phyloP scores from a whole-genome alignment of 2,888 invertebrate genomes.

The Nipponacmea schrenckii region DNA sequence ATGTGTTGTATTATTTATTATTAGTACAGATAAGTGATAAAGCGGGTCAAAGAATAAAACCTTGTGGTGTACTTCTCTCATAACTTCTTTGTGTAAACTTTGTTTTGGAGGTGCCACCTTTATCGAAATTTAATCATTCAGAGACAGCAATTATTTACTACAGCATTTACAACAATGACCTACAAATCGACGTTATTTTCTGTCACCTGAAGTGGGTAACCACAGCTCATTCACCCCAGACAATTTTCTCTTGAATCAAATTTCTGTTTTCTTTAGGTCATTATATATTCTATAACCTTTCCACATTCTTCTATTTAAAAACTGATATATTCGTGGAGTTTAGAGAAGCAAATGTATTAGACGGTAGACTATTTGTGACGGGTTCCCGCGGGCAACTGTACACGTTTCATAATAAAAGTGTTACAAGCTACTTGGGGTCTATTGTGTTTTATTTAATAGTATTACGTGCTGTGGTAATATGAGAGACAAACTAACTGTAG shows the following conservation, averaged over 20 bases:
- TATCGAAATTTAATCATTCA: too few relatives aligned
- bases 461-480: neutral
- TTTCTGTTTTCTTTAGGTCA: slow-evolving; percentile 4
- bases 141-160: too few relatives aligned
- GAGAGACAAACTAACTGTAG: neutral
- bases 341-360: neutral
- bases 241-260: neutral
- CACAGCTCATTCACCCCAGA: too few relatives aligned
- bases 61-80: too few relatives aligned
- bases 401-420: neutral
- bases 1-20: too few relatives aligned
- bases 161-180: too few relatives aligned
- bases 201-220: too few relatives aligned
- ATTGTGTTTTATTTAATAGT: slow-evolving; percentile 4
- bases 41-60: too few relatives aligned
- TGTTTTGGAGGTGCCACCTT: too few relatives aligned
- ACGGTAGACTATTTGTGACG: neutral
- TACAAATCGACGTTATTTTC: too few relatives aligned
- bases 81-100: too few relatives aligned
- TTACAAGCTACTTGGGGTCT: neutral
- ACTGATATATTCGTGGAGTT: neutral
- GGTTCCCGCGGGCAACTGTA: slow-evolving; percentile 6
- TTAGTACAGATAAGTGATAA: too few relatives aligned
- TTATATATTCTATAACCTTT: neutral
- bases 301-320: neutral